Evolutionary conservation across 1,140 invertebrate genomes (phyloP), one percentile per base, ranked within the genome.

Genomic region (Drosophila oshimai): DNA sequence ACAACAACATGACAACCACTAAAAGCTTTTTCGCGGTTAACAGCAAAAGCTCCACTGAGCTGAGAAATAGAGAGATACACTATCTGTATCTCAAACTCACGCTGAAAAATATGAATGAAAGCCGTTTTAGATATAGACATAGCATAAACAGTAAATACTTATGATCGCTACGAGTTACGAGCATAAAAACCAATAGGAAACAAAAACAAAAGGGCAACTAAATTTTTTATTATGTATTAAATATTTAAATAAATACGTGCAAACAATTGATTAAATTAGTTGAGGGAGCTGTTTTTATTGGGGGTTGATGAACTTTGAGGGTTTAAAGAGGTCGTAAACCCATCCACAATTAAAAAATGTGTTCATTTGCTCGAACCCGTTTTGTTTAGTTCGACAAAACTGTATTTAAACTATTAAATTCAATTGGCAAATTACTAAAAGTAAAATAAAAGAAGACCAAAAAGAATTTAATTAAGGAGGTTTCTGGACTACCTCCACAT

Each of bases 181-280:
- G 54, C 68, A 77, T 72, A 44, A 47, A 28, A 67, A 62, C 50
- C 36, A 64, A 65, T 39, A 36, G 47, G 41, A 62, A 81, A 79
- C 51, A 67, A 61, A 26, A 36, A 41, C 15, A 67, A 58, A 55
- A 58, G 49, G 58, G 67, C 60, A 75, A 76, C 60, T 76, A 81
- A 50, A 84, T 84, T 83, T 83, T 83, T 84, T 83, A 83, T 74
- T 83, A 83, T 84, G 69, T 77, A 83, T 65, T 70, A 83, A 78
- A 73, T 74, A 84, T 78, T 84, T 70, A 70, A 83, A 83, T 83
- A 83, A 84, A 83, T 84, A 83, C 70, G 79, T 83, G 78, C 78
- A 78, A 76, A 62, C 61, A 47, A 62, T 62, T 54, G 60, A 60
- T 36, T 58, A 64, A 51, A 53, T 18, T 55, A 51, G 57, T 18